These are phyloP conservation scores for Macrocentrus cingulum DNA, from an alignment of 1,140 invertebrate genomes.

Conservation along the genomic window DNA sequence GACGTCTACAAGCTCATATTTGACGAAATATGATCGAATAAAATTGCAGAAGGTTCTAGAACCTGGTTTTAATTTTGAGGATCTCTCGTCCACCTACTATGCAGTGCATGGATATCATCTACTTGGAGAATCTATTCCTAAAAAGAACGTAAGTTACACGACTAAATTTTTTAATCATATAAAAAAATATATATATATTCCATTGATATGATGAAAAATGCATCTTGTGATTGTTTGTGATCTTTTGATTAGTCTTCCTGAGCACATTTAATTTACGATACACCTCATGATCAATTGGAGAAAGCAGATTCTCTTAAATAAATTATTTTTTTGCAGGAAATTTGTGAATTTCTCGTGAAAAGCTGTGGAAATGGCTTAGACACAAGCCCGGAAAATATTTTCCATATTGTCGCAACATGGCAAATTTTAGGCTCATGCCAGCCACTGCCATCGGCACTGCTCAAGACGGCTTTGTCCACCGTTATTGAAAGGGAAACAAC, in stretches of 20 bases:
- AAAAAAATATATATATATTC: constrained; percentile 16
- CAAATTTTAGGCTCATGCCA: constrained; percentile 57
- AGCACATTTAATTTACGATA: constrained; percentile 20
- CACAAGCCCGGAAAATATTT: constrained; percentile 59
- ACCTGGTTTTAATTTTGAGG: constrained; percentile 58
- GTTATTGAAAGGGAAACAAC: constrained; percentile 57
- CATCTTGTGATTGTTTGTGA: constrained; percentile 45
- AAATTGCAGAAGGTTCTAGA: constrained; percentile 62
- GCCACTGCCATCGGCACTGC: constrained; percentile 36
- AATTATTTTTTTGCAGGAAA: constrained; percentile 58
- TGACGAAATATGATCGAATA: constrained; percentile 60
- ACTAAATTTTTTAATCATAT: constrained; percentile 6
- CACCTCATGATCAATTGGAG: neutral
- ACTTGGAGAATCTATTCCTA: constrained; percentile 56
- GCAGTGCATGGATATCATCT: constrained; percentile 62
- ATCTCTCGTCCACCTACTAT: constrained; percentile 61
- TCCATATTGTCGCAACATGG: constrained; percentile 59
- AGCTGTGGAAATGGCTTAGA: constrained; percentile 43
- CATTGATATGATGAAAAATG: constrained; percentile 44
- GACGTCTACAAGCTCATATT: constrained; percentile 58
- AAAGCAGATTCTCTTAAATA: constrained; percentile 19
- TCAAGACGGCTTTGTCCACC: constrained; percentile 43
- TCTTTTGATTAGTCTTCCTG: constrained; percentile 58
- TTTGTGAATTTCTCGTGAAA: constrained; percentile 59
- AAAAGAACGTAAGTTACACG: constrained; percentile 55